Evolutionary conservation across 92 coral and sea anemone species (phyloP), one percentile per base, ranked within the genome.

Genomic region (Phenganax stokvisi): DNA sequence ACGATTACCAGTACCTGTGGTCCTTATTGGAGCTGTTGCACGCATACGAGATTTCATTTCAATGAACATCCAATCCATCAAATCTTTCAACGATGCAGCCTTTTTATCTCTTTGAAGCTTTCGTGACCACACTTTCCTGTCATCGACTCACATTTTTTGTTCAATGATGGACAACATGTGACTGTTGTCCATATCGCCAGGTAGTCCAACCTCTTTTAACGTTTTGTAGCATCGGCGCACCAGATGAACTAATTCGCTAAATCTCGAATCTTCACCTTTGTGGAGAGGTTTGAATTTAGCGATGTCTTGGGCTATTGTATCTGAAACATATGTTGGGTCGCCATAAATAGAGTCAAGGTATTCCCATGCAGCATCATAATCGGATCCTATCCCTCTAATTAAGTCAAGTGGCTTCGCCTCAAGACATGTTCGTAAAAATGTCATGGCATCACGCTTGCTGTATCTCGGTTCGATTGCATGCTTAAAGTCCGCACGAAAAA

Each of bases 131-230:
- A 86, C 85, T 68, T 86, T 86, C 16, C 85, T 6, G 62, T 86
- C 89, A 51, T 86, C 89, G 7, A 58, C 17, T 62, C 85, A 85
- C 88, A 86, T 81, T 51, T 86, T 86, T 72, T 81, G 85, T 58
- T 86, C 89, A 31, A 86, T 86, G 3, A 81, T n/a, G 2, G 82
- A 86, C 60, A 86, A 55, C 88, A 85, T 84, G 51, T 84, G 87
- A 57, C 75, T 84, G 79, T 84, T 84, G 62, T 84, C 84, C 87
- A 84, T 84, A 27, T 85, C 88, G 47, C 69, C 72, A 7, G 80
- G 88, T 0, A 71, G 70, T 3, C 86, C 89, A 0, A 86, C 83
- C 47, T 86, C 86, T 53, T 86, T 81, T 55, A 81, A 55, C 10
- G 79, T 85, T 56, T 85, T 85, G 57, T 71, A 85, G 54, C 85